Percentiles rank a stretch among this genome's conserved stretches.
Conservation (phyloP, 2,888 invertebrate species). For the Physocephala rufipes region DNA sequence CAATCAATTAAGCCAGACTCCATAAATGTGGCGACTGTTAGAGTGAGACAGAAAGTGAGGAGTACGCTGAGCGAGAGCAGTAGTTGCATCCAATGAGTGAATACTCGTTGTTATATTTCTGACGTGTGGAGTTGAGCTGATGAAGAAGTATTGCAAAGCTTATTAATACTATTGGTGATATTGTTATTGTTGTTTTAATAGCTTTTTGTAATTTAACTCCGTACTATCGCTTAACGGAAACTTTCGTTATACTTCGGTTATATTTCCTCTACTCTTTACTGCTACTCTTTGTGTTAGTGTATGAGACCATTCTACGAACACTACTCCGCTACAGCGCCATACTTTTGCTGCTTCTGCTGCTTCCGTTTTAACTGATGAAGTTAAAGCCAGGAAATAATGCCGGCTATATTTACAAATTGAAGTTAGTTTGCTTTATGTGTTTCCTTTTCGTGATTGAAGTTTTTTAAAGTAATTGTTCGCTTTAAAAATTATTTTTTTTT, state of each 20-base stretch:
- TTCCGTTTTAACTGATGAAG: neutral
- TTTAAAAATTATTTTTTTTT: too few relatives aligned
- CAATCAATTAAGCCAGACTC: slow-evolving; percentile 17
- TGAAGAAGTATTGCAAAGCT: too few relatives aligned
- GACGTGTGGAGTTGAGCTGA: too few relatives aligned
- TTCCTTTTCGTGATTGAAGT: too few relatives aligned
- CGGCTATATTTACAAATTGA: too few relatives aligned
- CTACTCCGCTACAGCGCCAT: neutral
- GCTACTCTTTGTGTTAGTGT: neutral
- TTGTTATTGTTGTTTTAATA: slow-evolving; percentile 7
- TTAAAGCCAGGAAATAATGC: too few relatives aligned
- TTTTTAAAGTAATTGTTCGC: too few relatives aligned
- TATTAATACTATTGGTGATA: too few relatives aligned
- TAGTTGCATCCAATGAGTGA: neutral
- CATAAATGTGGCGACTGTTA: neutral
- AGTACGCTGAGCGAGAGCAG: neutral
- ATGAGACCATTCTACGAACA: neutral
- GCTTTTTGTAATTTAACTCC: neutral
- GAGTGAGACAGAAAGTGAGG: neutral
- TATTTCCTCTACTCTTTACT: neutral
- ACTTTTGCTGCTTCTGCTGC: neutral
- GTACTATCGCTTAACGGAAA: neutral
- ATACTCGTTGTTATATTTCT: neutral
- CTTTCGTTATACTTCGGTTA: neutral
- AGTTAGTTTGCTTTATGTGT: too few relatives aligned